phyloP scores from a whole-genome alignment of 2,888 invertebrate species.

The Mythimna impura region DNA sequence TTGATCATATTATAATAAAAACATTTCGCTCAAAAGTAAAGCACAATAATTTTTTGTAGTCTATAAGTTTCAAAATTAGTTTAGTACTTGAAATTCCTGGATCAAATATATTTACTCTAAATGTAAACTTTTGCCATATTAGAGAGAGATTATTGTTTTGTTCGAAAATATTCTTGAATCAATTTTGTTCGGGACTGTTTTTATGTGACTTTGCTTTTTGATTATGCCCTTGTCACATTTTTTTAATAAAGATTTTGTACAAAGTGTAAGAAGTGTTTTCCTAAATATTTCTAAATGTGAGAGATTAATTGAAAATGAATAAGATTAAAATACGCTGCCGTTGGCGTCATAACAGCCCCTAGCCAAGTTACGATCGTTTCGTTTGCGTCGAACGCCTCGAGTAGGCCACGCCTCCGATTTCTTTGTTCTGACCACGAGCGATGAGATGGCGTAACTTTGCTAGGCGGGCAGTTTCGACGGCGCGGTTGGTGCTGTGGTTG shows the following conservation, averaged over 20 bases:
- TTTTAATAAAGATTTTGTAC: conserved; percentile 68
- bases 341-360: too few species aligned
- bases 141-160: conserved; percentile 51
- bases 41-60: conserved; percentile 31
- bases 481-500: too few species aligned
- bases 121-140: conserved; percentile 63
- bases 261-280: conserved; percentile 45
- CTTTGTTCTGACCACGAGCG: too few species aligned
- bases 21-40: conserved; percentile 53
- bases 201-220: conserved; percentile 40
- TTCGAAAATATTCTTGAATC: conserved; percentile 51
- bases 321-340: too few species aligned
- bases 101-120: conserved; percentile 52
- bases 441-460: too few species aligned
- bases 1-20: conserved; percentile 17
- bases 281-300: not conserved
- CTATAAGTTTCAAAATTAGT: conserved; percentile 7
- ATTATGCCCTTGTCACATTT: conserved; percentile 54
- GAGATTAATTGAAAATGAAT: too few species aligned
- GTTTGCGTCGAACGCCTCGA: too few species aligned
- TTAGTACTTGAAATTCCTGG: conserved; percentile 41
- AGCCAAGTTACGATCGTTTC: too few species aligned
- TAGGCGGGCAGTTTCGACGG: too few species aligned
- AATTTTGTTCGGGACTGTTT: conserved; percentile 51
- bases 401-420: too few species aligned